Base-by-base conservation (phyloP, 2,888 invertebrate species). In the Eretmocerus hayati region DNA sequence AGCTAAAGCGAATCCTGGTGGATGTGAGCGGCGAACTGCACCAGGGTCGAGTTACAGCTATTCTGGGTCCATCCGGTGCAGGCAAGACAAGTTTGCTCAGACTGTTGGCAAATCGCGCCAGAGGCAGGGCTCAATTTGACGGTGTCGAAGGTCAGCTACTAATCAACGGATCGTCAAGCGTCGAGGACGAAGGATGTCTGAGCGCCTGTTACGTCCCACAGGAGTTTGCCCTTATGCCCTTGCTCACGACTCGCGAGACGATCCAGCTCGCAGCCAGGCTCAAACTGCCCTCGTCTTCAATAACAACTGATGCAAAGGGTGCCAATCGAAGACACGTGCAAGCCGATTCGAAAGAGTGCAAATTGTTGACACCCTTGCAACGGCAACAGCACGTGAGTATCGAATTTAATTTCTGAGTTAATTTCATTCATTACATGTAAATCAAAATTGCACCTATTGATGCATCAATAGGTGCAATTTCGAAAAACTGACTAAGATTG, bases 81-180 rank as follows among this genome's bases (percentile, higher is more conserved):
- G 85, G 90, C 9, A 90, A 90, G 63, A 83, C 87, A 0, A 81
- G 87, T 0, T 73, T 90, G 3, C 76, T 90, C 57, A 84, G 84
- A 63, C 82, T 87, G 52, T 69, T 90, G 39, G 83, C 86, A 0
- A 85, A 85, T 32, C 79, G 83, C 0, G 39, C 31, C 8, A 16
- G 66, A 82, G 9, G 33, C 3, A 21, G 21, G 18, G 13, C 20
- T 2, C n/a, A 26, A 16, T n/a, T n/a, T n/a, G 23, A 13, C 19
- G 8, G 18, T 2, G 8, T 46, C 4, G 23, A 30, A 80, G 47
- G 48, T 2, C 26, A 9, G 0, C 30, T 52, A 3, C 39, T 15
- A 2, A 23, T 49, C 2, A 52, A 52, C 33, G 52, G 52, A 1
- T 8, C 21, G 5, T 41, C 11, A 18, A 33, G 15, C 22, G 49